Conservation (phyloP, 2,113 vertebrate species). For the Thomomys bottae region DNA sequence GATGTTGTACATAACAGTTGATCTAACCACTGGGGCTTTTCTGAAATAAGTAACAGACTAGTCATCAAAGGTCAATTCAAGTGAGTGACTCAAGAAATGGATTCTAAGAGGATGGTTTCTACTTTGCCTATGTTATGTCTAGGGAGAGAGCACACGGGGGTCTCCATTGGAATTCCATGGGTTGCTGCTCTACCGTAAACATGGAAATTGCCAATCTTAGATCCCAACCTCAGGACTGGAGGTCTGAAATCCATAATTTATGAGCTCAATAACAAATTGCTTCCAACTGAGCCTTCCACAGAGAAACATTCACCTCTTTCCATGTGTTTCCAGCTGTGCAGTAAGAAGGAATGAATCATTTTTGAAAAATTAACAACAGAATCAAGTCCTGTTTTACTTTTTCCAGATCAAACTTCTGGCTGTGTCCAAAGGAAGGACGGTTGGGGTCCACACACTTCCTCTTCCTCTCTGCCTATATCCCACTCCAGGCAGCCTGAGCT, state of each 20-base stretch:
- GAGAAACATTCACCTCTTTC: slow-evolving; percentile 78
- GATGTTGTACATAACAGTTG: not conserved
- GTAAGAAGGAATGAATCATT: slow-evolving; percentile 83
- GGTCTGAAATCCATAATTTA: slow-evolving; percentile 61
- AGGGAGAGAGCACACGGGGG: not conserved
- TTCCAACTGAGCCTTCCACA: slow-evolving; percentile 72
- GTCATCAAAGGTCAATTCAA: not conserved
- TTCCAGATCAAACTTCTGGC: slow-evolving; percentile 6
- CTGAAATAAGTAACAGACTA: not conserved
- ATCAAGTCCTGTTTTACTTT: slow-evolving; percentile 42
- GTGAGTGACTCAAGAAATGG: not conserved
- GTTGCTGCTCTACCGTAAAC: not conserved
- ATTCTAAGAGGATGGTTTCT: not conserved
- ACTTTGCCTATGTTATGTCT: not conserved
- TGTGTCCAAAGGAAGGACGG: slow-evolving; percentile 59
- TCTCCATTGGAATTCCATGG: not conserved
- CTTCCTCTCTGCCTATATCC: slow-evolving; percentile 38
- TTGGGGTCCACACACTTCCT: slow-evolving; percentile 55
- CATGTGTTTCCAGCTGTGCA: slow-evolving; percentile 79
- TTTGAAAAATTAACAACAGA: slow-evolving; percentile 81
- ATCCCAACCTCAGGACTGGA: not conserved
- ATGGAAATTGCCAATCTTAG: not conserved
- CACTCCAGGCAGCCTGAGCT: slow-evolving; percentile 31
- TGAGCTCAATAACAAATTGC: slow-evolving; percentile 56
- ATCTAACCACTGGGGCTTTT: not conserved